Percentiles rank a stretch among this genome's conserved stretches.
Conservation (phyloP, 2,888 invertebrate genomes). For the Watsonalla binaria region DNA sequence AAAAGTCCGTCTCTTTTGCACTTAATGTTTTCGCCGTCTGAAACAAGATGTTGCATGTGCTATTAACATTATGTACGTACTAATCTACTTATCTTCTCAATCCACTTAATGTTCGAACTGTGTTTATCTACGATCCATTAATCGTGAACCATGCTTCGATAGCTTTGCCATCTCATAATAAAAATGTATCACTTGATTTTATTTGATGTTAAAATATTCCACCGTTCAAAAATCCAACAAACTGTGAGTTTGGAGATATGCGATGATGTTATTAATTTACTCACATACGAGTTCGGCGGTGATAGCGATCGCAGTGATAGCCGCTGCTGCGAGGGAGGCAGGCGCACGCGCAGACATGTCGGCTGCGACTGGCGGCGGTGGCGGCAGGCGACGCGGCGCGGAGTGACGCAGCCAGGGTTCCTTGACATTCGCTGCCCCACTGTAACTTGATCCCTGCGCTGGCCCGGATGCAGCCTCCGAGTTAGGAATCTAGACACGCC, state of each 20-base stretch:
- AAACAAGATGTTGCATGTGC: conserved; percentile 14
- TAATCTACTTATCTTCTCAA: too few species aligned
- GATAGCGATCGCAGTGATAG: conserved; percentile 24
- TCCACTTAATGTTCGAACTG: too few species aligned
- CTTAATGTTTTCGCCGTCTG: conserved; percentile 45
- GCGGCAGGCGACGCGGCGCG: conserved; percentile 17
- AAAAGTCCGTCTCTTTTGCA: conserved; percentile 64
- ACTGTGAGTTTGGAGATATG: background rate
- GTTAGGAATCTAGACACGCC: conserved; percentile 69
- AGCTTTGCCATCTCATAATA: too few species aligned
- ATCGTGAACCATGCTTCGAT: background rate
- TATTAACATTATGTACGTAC: background rate
- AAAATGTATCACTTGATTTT: too few species aligned
- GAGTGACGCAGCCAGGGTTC: conserved; percentile 50
- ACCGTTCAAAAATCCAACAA: background rate
- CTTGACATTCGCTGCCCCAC: conserved; percentile 74
- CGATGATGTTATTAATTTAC: conserved; percentile 22
- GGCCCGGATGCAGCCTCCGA: conserved; percentile 75
- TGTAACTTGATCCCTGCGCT: conserved; percentile 61
- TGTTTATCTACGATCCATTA: background rate
- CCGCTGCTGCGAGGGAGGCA: conserved; percentile 23
- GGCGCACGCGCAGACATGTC: conserved; percentile 67
- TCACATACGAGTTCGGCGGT: conserved; percentile 44
- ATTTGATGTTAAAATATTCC: background rate
- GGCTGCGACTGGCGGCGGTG: conserved; percentile 51